phyloP scores from a whole-genome alignment of 2,888 invertebrate species.

The Anthophora plumipes region DNA sequence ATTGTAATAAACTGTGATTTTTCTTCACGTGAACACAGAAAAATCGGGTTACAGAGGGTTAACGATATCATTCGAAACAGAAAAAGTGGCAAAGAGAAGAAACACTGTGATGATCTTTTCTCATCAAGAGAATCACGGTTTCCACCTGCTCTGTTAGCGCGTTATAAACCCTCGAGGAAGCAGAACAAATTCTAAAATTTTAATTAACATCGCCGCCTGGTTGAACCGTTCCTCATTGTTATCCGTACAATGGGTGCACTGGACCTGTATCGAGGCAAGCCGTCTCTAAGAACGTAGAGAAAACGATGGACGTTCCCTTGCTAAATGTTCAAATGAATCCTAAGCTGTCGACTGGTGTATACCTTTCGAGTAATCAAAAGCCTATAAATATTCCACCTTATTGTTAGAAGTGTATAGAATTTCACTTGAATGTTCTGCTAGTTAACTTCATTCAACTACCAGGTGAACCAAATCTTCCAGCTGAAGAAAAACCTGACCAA shows the following conservation, averaged over 20 bases:
- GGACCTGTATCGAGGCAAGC: neutral
- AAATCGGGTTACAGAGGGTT: too few relatives aligned
- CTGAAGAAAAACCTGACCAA: too few relatives aligned
- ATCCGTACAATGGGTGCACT: constrained; percentile 23
- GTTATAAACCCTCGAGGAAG: constrained; percentile 21
- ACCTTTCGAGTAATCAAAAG: neutral
- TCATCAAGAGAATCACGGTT: neutral
- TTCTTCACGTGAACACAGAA: too few relatives aligned
- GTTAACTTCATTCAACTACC: too few relatives aligned
- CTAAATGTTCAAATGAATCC: neutral
- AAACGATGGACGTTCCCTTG: neutral
- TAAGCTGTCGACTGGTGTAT: neutral
- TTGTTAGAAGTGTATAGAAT: neutral
- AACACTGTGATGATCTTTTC: constrained; percentile 24
- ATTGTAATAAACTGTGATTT: too few relatives aligned
- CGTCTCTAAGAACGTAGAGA: neutral
- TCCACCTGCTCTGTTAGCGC: neutral
- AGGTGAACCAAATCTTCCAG: too few relatives aligned
- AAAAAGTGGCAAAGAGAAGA: neutral
- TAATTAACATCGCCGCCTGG: constrained; percentile 33
- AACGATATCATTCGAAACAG: too few relatives aligned
- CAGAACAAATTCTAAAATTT: constrained; percentile 44
- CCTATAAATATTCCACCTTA: neutral
- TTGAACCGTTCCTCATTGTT: constrained; percentile 27
- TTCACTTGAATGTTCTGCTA: neutral